Base-by-base conservation (phyloP, 2,888 invertebrate species). In the Habrosyne pyritoides region DNA sequence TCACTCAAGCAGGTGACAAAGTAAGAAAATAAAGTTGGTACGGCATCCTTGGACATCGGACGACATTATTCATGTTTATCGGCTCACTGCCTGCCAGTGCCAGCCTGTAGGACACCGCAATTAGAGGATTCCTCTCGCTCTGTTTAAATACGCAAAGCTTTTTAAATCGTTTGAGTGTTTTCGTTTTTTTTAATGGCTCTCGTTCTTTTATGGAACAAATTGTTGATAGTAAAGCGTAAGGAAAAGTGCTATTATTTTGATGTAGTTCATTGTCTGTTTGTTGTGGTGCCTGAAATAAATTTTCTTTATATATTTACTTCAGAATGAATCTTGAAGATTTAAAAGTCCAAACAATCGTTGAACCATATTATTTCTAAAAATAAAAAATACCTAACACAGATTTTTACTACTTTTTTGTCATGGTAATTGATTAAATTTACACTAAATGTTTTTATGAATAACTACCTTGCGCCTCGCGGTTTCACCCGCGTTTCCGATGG, bases 1-100 rank as follows among this genome's bases (percentile, higher is more conserved):
- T 83, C 70, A 47, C 61, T 63, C 71, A 76, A 81, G 75, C 89
- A 91, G 89, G 89, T 89, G 86, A 88, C 84, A 86, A 81, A 84
- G 77, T 81, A 83, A 86, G 83, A 84, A 86, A 87, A 88, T 86
- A 84, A 86, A 89, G 84, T 88, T 79, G 64, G 64, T 42, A 42
- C 42, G 57, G 63, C 71, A 75, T 75, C 82, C 86, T 86, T 79
- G 88, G 88, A 86, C 90, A 85, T 81, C 74, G 80, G 75, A 69
- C 75, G 81, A 86, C 90, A 90, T 91, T 86, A 90, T 88, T 91
- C 91, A 90, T 86, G 90, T 90, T 91, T 91, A 91, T 91, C 91
- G 81, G 74, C 61, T 68, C 68, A 66, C 71, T 69, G 69, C 63
- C 71, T 63, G 71, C 69, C 73, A 68, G 63, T 59, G 60, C 63